These are phyloP conservation scores for Nicator chloris DNA, from an alignment of 2,113 vertebrate species.

Conservation along the genomic window DNA sequence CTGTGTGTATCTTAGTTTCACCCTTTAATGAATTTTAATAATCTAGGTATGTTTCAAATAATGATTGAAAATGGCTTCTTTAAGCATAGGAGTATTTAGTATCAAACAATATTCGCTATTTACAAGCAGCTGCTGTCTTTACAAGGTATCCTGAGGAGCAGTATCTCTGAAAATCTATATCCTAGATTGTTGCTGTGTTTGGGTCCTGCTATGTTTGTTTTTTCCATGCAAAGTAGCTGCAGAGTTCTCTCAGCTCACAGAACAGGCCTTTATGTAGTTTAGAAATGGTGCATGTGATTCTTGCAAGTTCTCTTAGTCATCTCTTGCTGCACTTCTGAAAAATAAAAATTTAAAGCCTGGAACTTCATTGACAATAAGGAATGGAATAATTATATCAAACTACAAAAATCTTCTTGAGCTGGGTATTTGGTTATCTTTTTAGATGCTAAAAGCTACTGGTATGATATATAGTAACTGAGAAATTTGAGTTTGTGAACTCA, in stretches of 20 bases:
- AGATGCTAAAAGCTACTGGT: neutral
- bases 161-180: neutral
- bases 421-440: neutral
- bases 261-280: neutral
- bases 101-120: neutral
- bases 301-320: conserved; percentile 34
- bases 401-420: neutral
- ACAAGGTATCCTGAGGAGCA: neutral
- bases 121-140: neutral
- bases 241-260: neutral
- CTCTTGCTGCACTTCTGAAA: neutral
- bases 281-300: neutral
- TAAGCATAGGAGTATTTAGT: neutral
- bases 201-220: neutral
- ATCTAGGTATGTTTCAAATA: neutral
- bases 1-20: neutral
- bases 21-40: neutral
- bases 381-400: neutral
- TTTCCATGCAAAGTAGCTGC: neutral
- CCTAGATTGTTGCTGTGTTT: neutral
- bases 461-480: neutral
- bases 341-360: neutral
- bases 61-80: neutral
- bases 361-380: neutral
- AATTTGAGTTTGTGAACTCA: neutral